Conservation (phyloP, 2,797 vertebrate species). For the Helarctos malayanus region DNA sequence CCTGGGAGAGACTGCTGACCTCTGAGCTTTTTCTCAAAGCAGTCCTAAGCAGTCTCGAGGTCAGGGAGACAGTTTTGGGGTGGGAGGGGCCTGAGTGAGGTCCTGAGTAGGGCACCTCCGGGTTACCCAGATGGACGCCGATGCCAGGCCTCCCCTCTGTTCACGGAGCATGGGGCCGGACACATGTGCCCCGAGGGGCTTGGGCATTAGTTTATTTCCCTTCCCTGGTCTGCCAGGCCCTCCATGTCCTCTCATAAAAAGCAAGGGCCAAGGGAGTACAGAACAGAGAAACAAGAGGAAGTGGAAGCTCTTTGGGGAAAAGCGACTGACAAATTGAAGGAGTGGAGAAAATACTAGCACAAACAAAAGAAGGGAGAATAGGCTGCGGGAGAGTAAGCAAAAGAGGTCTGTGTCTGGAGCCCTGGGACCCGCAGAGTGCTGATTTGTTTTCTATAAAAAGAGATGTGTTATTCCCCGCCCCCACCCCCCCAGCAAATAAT, state of each 20-base stretch:
- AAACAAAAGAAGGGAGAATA: not conserved
- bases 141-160: not conserved
- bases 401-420: not conserved
- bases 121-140: rapidly evolving
- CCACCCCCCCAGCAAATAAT: constrained; percentile 23
- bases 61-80: not conserved
- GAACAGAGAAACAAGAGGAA: constrained; percentile 39
- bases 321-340: constrained; percentile 50
- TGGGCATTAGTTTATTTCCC: not conserved
- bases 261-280: not conserved
- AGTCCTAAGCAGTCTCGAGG: not conserved
- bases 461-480: constrained; percentile 35
- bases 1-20: not conserved
- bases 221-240: not conserved
- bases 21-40: not conserved
- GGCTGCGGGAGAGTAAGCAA: not conserved
- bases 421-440: not conserved
- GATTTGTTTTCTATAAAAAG: constrained; percentile 74
- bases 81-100: not conserved
- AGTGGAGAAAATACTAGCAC: constrained; percentile 39
- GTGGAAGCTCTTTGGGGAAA: constrained; percentile 28
- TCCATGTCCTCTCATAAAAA: not conserved
- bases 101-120: not conserved
- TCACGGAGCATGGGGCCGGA: not conserved
- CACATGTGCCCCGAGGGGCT: not conserved